These are phyloP conservation scores for Myrmecophaga tridactyla DNA, from an alignment of 2,113 vertebrate species.

Conservation along the genomic window DNA sequence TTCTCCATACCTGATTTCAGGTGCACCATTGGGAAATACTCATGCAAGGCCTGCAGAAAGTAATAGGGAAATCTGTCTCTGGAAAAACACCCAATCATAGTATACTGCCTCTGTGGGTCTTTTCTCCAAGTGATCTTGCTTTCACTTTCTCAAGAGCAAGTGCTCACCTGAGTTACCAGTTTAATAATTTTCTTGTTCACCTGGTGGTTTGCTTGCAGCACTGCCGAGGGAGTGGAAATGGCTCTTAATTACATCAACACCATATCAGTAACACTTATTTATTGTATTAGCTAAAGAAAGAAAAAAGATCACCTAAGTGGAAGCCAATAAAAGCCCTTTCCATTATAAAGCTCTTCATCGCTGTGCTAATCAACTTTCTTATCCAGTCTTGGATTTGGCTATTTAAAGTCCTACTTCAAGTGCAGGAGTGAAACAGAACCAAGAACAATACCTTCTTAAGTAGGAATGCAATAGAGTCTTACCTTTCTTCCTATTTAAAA, in stretches of 20 bases:
- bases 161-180: constrained; percentile 53
- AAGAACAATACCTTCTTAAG: not conserved
- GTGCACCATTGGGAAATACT: not conserved
- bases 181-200: constrained; percentile 33
- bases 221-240: constrained; percentile 53
- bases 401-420: not conserved
- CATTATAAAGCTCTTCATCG: not conserved
- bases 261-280: constrained; percentile 22
- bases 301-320: not conserved
- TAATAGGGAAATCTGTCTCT: rapidly evolving
- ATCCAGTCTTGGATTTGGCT: not conserved
- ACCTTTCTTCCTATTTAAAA: not conserved
- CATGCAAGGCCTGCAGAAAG: not conserved
- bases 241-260: constrained; percentile 57
- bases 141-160: constrained; percentile 47
- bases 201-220: constrained; percentile 44
- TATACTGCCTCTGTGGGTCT: not conserved
- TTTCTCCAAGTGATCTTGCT: not conserved
- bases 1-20: not conserved
- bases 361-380: not conserved
- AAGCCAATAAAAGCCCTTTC: not conserved
- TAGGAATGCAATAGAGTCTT: not conserved
- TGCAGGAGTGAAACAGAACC: not conserved
- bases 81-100: not conserved
- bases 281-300: constrained; percentile 45